Evolutionary conservation across 2,797 vertebrate species (phyloP).

Genomic region (Hafferia zeledoni): DNA sequence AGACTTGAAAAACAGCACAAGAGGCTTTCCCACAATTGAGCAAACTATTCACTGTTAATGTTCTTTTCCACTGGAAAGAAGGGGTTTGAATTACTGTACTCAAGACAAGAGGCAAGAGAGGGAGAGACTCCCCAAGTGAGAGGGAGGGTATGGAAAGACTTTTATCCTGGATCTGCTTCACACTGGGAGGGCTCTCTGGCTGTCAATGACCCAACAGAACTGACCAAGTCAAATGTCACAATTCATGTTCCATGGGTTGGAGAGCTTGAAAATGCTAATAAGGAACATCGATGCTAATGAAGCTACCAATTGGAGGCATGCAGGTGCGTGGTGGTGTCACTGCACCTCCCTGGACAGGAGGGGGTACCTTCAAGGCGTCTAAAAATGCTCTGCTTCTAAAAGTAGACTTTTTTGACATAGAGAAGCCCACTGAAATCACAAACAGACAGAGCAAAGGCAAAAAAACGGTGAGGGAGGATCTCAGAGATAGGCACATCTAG

Average conservation of each 20-base stretch:
- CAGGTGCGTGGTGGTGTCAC: slow-evolving; percentile 86
- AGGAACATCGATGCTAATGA: slow-evolving; percentile 67
- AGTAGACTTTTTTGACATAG: slow-evolving; percentile 88
- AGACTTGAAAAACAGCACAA: background rate
- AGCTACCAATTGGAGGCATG: slow-evolving; percentile 82
- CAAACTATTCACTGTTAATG: background rate
- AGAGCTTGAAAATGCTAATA: slow-evolving; percentile 55
- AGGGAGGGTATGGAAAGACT: background rate
- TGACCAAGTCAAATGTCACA: slow-evolving; percentile 23
- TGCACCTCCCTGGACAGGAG: slow-evolving; percentile 84
- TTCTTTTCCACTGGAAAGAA: background rate
- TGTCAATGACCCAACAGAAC: slow-evolving; percentile 47
- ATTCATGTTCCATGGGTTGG: slow-evolving; percentile 59
- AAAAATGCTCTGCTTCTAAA: slow-evolving; percentile 91
- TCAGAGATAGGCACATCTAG: slow-evolving; percentile 63
- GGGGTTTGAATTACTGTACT: background rate
- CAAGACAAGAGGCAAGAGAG: background rate
- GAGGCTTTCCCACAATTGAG: slow-evolving; percentile 3
- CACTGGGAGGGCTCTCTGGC: slow-evolving; percentile 25
- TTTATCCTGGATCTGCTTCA: slow-evolving; percentile 79
- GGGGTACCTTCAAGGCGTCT: slow-evolving; percentile 90
- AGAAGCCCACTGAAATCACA: slow-evolving; percentile 96
- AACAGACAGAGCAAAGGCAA: slow-evolving; percentile 84
- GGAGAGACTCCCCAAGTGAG: background rate
- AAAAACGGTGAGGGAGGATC: slow-evolving; percentile 36